Evolutionary conservation across 2,113 vertebrate species (phyloP), one percentile per base, ranked within the genome.

Genomic region (Triplophysa dalaica): DNA sequence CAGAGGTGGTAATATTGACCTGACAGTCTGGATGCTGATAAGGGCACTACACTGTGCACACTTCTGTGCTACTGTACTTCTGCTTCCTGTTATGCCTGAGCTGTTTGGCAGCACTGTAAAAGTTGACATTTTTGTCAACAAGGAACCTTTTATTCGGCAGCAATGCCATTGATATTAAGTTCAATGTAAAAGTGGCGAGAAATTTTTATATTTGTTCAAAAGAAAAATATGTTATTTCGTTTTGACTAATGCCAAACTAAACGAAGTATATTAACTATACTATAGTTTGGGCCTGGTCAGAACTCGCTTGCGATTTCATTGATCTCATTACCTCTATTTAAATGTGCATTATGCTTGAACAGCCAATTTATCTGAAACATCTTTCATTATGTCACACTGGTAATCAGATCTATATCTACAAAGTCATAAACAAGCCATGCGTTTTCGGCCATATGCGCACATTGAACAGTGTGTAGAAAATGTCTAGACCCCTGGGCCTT

Each of bases 401-500:
- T 21, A n/a, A 58, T 58, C 54, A 21, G 19, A 58, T 58, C 8
- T 21, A 3, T 21, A 58, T 58, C 54, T 58, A 58, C 19, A 58
- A 58, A 58, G 54, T 7, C 7, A 8, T 58, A 21, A 58, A 62
- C 38, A 62, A 75, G 26, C 8, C 21, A 12, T 43, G 58, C 22
- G 12, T 81, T 70, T 70, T 77, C 60, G 66, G 78, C 80, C 24
- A 84, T 87, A 88, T 86, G 88, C 29, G 3, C 29, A 29, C 29
- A 29, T 29, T 29, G 29, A 87, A 76, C 81, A 56, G 70, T 75
- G 77, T 83, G 73, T 77, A 86, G 84, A 88, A 80, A 86, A 83
- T 80, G 83, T 79, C 87, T 62, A 84, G 87, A 91, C 92, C 91
- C 89, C 90, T 86, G 65, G 83, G 84, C 83, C 82, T 87, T 84